Conservation (phyloP, 1,140 invertebrate species). For the Coptotermes formosanus region DNA sequence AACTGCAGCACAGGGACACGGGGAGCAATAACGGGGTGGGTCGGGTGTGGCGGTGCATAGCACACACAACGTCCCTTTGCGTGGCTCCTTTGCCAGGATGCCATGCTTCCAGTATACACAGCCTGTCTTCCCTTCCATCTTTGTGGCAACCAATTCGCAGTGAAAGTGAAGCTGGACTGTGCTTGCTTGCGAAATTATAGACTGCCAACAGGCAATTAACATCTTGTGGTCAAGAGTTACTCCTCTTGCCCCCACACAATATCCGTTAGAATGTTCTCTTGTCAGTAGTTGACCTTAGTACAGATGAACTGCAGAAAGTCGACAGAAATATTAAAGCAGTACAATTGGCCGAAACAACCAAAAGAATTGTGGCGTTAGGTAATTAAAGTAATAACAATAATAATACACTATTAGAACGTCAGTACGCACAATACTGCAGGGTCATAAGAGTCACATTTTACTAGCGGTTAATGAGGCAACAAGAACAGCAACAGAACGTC, state of each 20-base stretch:
- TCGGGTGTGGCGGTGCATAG: background rate
- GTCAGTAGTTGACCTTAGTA: no score
- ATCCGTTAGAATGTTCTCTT: no score
- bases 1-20: background rate
- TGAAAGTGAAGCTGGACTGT: background rate
- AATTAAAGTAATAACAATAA: no score
- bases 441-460: no score
- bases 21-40: background rate
- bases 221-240: background rate
- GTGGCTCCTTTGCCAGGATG: background rate
- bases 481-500: no score
- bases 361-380: no score
- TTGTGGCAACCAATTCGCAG: background rate
- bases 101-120: background rate
- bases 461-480: no score
- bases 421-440: no score
- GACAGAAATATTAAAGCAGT: no score
- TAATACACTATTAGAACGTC: no score
- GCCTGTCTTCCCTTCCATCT: background rate
- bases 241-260: background rate
- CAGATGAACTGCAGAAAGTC: no score
- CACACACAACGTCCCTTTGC: background rate
- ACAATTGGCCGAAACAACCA: no score
- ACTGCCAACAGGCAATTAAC: conserved; percentile 15
- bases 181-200: background rate